phyloP scores from a whole-genome alignment of 2,113 vertebrate species.

The Pristiophorus japonicus region DNA sequence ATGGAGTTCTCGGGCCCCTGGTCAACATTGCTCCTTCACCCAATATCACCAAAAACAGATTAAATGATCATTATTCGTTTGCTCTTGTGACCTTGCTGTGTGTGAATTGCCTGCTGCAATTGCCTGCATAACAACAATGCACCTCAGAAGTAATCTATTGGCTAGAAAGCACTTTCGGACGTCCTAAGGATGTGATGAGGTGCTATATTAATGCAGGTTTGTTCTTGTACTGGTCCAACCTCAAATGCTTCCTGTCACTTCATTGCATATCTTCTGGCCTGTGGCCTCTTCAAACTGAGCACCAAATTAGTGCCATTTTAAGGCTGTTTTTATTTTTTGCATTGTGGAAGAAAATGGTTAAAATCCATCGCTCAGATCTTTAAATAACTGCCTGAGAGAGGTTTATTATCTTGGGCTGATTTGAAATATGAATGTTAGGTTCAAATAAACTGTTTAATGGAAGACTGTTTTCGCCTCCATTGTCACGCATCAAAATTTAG shows the following conservation, averaged over 20 bases:
- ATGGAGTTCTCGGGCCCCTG: background rate
- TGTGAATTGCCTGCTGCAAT: background rate
- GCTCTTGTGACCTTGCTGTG: background rate
- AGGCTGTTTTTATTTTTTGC: background rate
- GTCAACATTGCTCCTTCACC: background rate
- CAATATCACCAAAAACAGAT: background rate
- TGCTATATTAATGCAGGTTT: slow-evolving; percentile 6
- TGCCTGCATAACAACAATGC: background rate
- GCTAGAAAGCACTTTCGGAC: background rate
- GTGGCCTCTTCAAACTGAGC: background rate
- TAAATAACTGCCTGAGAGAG: background rate
- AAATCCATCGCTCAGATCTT: background rate
- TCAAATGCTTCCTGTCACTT: slow-evolving; percentile 11
- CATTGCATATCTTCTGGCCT: background rate
- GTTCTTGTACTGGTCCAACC: background rate
- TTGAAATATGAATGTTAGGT: background rate
- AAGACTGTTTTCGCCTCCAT: background rate
- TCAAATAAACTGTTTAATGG: background rate
- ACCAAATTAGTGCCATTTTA: background rate
- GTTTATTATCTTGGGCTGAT: background rate
- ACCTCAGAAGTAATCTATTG: background rate
- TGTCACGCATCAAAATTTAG: background rate
- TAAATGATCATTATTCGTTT: background rate
- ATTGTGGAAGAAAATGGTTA: background rate
- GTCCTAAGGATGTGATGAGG: background rate